Percentiles rank a stretch among this genome's conserved stretches.
Evolutionary conservation across 2,113 vertebrate genomes (phyloP).

Genomic region (Prochilodus magdalenae): DNA sequence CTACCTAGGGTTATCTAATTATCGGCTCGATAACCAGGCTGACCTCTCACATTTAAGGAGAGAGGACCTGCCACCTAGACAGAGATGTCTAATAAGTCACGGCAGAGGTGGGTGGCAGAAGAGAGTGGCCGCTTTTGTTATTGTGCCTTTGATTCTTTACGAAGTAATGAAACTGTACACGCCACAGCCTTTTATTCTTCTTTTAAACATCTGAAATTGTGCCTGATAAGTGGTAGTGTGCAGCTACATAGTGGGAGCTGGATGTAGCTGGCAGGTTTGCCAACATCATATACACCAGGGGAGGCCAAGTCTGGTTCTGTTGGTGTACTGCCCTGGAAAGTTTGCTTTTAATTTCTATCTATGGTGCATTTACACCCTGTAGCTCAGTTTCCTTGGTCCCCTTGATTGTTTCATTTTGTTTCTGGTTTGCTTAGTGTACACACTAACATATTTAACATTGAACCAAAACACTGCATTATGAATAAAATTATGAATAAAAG

Average conservation of each 20-base stretch:
- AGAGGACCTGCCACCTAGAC: conserved; percentile 63
- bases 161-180: conserved; percentile 57
- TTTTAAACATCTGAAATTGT: conserved; percentile 27
- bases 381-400: no score
- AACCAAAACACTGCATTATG: no score
- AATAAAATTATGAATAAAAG: no score
- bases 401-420: no score
- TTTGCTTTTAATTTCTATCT: no score
- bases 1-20: conserved; percentile 77
- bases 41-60: conserved; percentile 77
- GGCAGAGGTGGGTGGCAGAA: conserved; percentile 42
- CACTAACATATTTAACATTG: no score
- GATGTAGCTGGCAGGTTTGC: background rate
- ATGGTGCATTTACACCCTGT: no score
- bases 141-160: conserved; percentile 60
- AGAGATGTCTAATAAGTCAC: conserved; percentile 72
- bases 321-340: no score
- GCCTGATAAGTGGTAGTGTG: conserved; percentile 25
- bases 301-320: no score
- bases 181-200: conserved; percentile 15
- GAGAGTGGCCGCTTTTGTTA: conserved; percentile 53
- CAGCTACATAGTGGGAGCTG: conserved; percentile 6
- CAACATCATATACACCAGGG: no score
- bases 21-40: conserved; percentile 73
- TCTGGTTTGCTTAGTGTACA: no score